Base-by-base conservation (phyloP, 2,113 vertebrate genomes). In the Gymnogyps californianus region DNA sequence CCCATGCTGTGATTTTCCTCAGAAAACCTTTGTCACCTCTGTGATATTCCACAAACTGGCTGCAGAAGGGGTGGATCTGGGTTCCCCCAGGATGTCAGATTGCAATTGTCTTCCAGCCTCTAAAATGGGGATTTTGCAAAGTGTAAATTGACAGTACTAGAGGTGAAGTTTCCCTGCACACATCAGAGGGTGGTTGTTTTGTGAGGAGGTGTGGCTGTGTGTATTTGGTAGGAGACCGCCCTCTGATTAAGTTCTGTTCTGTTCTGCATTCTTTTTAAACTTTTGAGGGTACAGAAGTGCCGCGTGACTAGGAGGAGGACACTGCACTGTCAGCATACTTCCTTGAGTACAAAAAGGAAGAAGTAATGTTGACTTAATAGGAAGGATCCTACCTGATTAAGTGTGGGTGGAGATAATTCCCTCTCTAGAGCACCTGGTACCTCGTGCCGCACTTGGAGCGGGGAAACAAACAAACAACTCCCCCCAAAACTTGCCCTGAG, bases 121-220 rank as follows among this genome's bases (percentile, higher is more conserved):
- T 16, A 12, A 74, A 83, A 32, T 28, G 28, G 16, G 38, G 20
- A 10, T n/a, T 64, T 67, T 57, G 22, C 10, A 1, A 31, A 38
- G 15, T 52, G 29, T 46, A 4, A n/a, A 17, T 32, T 12, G 31
- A 13, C n/a, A 36, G 31, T 17, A 13, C 2, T 1, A 8, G 34
- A 40, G 44, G 13, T 42, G 79, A 76, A 57, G 16, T 24, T 22
- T 49, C 61, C 51, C 18, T 2, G 18, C 3, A 1, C 4, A 0
- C 13, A 2, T 26, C 18, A 18, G 46, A 44, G 18, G 20, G 6
- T 61, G 0, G 0, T 7, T 38, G 11, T 17, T 59, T 16, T 59
- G 38, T 54, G 65, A 21, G 67, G 32, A 34, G 28, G 10, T n/a
- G 28, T 31, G 19, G 32, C 11, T 22, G 25, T 29, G 13, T 61